Conservation (phyloP, 2,797 vertebrate genomes). For the Channallabes apus region DNA sequence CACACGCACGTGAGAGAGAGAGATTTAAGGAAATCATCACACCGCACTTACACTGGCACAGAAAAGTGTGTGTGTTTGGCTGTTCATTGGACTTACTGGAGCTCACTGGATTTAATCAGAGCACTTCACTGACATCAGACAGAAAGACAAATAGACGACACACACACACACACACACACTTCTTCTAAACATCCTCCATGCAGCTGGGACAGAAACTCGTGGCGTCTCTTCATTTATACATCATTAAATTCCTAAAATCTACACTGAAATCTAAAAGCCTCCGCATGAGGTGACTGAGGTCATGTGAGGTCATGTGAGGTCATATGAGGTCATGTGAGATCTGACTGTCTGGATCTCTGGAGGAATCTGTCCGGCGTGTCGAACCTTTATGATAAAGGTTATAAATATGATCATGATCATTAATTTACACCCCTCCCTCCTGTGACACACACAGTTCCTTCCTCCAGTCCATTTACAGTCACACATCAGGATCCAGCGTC, state of each 20-base stretch:
- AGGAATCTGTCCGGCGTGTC: background rate
- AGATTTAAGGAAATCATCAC: background rate
- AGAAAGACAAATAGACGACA: background rate
- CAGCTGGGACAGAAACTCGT: background rate
- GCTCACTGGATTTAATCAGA: constrained; percentile 33
- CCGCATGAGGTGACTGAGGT: too few relatives aligned
- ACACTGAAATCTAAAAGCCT: background rate
- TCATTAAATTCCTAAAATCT: background rate
- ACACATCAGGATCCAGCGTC: too few relatives aligned
- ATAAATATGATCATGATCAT: background rate
- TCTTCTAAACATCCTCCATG: background rate
- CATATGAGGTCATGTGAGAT: background rate
- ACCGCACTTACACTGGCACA: too few relatives aligned
- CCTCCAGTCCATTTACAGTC: too few relatives aligned
- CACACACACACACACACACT: background rate
- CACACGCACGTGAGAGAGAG: too few relatives aligned
- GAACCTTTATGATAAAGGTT: background rate
- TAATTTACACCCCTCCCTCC: too few relatives aligned
- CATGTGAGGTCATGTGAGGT: background rate
- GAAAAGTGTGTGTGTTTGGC: constrained; percentile 21
- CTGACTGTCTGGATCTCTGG: background rate
- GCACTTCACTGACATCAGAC: constrained; percentile 15
- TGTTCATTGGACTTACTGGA: constrained; percentile 10
- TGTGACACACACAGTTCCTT: too few relatives aligned
- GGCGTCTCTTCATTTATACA: background rate